Base-by-base conservation (phyloP, 2,888 invertebrate genomes). In the Myopa tessellatipennis region DNA sequence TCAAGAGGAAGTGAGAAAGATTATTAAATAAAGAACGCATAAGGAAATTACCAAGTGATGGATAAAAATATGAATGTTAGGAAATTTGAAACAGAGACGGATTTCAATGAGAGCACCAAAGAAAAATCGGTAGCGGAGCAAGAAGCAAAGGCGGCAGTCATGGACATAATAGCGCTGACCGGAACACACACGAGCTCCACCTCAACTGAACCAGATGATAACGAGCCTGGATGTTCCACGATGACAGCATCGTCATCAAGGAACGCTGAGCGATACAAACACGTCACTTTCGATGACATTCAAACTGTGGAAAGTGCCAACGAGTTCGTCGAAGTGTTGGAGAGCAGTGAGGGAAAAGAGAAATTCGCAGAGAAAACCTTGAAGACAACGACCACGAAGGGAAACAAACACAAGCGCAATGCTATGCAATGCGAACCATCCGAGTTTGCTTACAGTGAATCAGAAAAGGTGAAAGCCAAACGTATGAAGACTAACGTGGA, bases 131-230 rank as follows among this genome's bases (percentile, higher is more conserved):
- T 18, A 40, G 73, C 72, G n/a, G 18, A 74, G 58, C 36, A 18
- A 6, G 50, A 45, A 58, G 75, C 38, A 50, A 45, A 52, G 18
- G 38, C 38, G 12, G 55, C 58, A 34, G 55, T 38, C n/a, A 52
- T 73, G 45, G 58, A 40, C 12, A 4, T 73, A 4, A 18, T 77
- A 8, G 60, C 50, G 16, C 76, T 81, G 14, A 74, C 78, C 4
- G 81, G 82, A 7, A 80, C 77, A 50, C 81, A 82, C 18, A 81
- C 80, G 0, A 77, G 78, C n/a, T 65, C 78, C 0, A 80, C 79
- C 0, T 70, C 71, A 70, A 82, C 81, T 0, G 81, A 82, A 8
- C 1, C 5, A 3, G 12, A 40, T 26, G 34, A 40, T 0, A 26
- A 34, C 12, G 55, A 40, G 26, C 45, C 4, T n/a, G n/a, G 68